Conservation (phyloP, 2,113 vertebrate genomes). For the Pelvicachromis taeniatus region DNA sequence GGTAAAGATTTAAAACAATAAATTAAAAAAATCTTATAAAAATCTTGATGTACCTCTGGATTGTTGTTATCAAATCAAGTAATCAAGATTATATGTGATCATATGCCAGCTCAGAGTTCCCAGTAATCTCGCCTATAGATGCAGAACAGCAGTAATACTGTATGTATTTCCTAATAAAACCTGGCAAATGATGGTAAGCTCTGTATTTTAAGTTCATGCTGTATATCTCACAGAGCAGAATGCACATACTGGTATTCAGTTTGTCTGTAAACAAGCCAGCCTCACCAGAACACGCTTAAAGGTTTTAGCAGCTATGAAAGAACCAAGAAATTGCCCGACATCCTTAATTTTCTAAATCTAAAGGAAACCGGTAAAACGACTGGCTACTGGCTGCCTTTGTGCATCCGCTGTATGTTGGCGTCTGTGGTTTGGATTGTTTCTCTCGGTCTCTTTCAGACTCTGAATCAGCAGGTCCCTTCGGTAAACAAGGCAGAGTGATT, state of each 20-base stretch:
- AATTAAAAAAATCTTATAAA: neutral
- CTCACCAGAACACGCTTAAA: neutral
- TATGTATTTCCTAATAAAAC: neutral
- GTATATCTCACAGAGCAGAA: neutral
- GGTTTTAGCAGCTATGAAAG: conserved; percentile 22
- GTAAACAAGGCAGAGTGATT: conserved; percentile 71
- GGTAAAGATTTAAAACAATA: neutral
- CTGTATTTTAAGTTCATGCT: neutral
- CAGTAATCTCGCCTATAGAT: neutral
- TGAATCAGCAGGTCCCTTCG: conserved; percentile 70
- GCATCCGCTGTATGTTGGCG: conserved; percentile 21
- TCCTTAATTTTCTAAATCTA: conserved; percentile 23
- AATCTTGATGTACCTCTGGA: neutral
- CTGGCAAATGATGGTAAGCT: neutral
- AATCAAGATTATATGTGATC: neutral
- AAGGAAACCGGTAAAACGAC: conserved; percentile 25
- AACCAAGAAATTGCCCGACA: conserved; percentile 28
- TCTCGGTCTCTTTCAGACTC: conserved; percentile 35
- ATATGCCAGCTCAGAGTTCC: neutral
- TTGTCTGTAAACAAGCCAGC: conserved; percentile 1
- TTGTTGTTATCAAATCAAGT: neutral
- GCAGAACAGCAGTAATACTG: neutral
- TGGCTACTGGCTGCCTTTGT: conserved; percentile 19
- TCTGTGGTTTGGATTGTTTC: conserved; percentile 23
- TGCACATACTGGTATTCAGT: neutral